These are phyloP conservation scores for Stegophylla sp. DNA, from an alignment of 2,888 invertebrate genomes.

Conservation along the genomic window DNA sequence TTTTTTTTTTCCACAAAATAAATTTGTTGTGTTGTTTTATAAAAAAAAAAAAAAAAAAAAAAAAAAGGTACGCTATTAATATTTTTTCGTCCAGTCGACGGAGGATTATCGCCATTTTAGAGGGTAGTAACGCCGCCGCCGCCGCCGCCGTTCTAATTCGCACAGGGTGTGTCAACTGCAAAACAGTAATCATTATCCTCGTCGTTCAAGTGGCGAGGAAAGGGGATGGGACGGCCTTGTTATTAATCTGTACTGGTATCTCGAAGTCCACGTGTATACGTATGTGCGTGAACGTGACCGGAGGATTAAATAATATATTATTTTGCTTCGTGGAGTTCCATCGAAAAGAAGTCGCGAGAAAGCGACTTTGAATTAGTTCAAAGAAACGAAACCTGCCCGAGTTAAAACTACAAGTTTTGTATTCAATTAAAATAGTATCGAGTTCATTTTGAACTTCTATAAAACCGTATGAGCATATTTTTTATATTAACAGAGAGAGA, in stretches of 20 bases:
- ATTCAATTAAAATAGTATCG: too few relatives aligned
- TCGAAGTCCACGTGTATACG: not conserved
- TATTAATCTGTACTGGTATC: not conserved
- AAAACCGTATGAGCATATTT: too few relatives aligned
- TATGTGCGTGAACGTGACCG: not conserved
- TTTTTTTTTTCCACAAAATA: too few relatives aligned
- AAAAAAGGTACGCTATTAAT: too few relatives aligned
- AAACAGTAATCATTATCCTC: constrained; percentile 47
- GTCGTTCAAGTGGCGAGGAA: not conserved
- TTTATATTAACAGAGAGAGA: too few relatives aligned
- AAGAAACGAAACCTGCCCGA: not conserved
- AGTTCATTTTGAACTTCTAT: too few relatives aligned
- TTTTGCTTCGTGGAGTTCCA: not conserved
- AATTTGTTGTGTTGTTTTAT: too few relatives aligned
- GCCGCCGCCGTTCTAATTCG: not conserved
- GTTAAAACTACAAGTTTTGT: too few relatives aligned
- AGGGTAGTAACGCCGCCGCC: too few relatives aligned
- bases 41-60: too few relatives aligned
- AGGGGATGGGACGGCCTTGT: not conserved
- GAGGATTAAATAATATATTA: not conserved
- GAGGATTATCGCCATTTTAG: constrained; percentile 47
- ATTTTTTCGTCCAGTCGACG: too few relatives aligned
- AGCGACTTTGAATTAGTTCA: not conserved
- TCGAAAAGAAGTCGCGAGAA: not conserved
- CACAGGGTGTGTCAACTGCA: constrained; percentile 32